Base-by-base conservation (phyloP, 2,888 invertebrate genomes). In the Cosmorhoe ocellata region DNA sequence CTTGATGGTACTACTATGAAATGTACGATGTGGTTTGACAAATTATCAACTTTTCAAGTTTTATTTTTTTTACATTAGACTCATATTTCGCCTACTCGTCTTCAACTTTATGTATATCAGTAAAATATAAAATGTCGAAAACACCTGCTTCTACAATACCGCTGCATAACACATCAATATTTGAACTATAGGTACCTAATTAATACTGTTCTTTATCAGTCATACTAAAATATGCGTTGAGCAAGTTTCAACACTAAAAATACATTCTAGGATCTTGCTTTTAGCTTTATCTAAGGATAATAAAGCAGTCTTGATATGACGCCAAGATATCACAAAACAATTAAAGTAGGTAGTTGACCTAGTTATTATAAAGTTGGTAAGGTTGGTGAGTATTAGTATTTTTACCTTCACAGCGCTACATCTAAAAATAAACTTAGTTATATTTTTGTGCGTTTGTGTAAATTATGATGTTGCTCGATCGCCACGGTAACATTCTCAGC, bases 301-400 rank as follows among this genome's bases (percentile, higher is more conserved):
- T 28, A 46, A 47, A 39, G 22, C 32, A 42, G 50, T 48, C 32
- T 45, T 42, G 32, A 51, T 48, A 51, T 6, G 28, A 45, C 2
- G 36, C 7, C 43, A 47, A 31, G 36, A 30, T 48, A 58, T 53
- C 50, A 18, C n/a, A 10, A 49, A 50, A 39, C 40, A 48, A 57
- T 58, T 54, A n/a, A n/a, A n/a, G n/a, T 61, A 61, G 51, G 59
- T 59, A 47, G 48, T 41, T 63, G 69, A 64, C 59, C 65, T 46
- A 64, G 59, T 65, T 69, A 51, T 65, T 54, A 45, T 47, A 41
- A n/a, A n/a, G n/a, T n/a, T n/a, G n/a, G n/a, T 8, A 13, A 3
- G 14, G 18, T 18, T 3, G 18, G 3, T 18, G n/a, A n/a, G n/a
- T n/a, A n/a, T n/a, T n/a, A n/a, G n/a, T 34, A 11, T 9, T 6